Conservation (phyloP, 2,888 invertebrate genomes). For the Euzetes globulus region DNA sequence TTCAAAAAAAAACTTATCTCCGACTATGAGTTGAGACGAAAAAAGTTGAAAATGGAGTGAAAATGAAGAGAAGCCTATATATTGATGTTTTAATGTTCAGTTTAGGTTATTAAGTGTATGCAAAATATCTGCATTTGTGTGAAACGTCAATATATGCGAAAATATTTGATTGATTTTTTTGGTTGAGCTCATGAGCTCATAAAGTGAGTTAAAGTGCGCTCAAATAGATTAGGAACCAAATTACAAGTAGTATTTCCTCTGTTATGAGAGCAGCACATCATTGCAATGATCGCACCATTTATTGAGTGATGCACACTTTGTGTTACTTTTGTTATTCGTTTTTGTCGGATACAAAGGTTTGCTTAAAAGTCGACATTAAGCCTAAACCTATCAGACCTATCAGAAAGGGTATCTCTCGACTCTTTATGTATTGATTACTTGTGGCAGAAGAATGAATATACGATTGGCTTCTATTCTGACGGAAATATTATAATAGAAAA, state of each 20-base stretch:
- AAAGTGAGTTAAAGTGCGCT: not conserved
- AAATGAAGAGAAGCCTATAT: not conserved
- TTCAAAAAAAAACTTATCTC: too few relatives aligned
- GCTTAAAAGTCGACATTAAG: conserved; percentile 25
- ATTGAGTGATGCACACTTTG: conserved; percentile 1
- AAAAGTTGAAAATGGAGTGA: not conserved
- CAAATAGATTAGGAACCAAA: conserved; percentile 26
- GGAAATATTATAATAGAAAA: not conserved
- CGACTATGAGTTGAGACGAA: too few relatives aligned
- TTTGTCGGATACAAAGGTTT: conserved; percentile 29
- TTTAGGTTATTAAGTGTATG: not conserved
- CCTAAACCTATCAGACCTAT: conserved; percentile 28
- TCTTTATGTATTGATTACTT: conserved; percentile 25
- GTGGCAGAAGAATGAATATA: conserved; percentile 8
- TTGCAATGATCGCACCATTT: not conserved
- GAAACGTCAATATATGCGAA: not conserved
- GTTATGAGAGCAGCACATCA: not conserved
- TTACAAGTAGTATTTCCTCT: conserved; percentile 24
- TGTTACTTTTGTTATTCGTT: not conserved
- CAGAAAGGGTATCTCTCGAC: conserved; percentile 22
- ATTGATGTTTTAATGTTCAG: not conserved
- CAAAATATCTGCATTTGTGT: not conserved
- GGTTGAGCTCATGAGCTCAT: conserved; percentile 4
- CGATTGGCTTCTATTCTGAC: not conserved
- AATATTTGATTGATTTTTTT: conserved; percentile 26